Evolutionary conservation across 2,888 invertebrate genomes (phyloP).

Genomic region (Coelogynopora nodosa): DNA sequence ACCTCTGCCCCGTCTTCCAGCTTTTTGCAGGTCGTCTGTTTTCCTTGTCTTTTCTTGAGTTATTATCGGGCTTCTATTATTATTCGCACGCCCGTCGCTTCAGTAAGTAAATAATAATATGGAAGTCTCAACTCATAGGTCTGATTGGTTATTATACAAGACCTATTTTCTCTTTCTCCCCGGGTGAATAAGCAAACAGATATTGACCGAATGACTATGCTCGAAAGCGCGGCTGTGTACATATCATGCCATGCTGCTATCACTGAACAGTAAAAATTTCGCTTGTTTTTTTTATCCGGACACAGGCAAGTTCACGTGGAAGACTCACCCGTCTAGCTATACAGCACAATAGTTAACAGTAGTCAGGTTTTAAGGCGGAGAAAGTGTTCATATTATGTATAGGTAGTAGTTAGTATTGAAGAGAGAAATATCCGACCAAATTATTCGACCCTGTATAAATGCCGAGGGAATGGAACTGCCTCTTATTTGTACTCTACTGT

Average conservation of each 20-base stretch:
- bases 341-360: background rate
- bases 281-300: background rate
- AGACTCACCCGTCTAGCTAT: too few species aligned
- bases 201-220: conserved; percentile 23
- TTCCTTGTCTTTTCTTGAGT: background rate
- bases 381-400: background rate
- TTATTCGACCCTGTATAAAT: conserved; percentile 1
- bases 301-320: conserved; percentile 13
- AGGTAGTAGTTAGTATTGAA: conserved; percentile 1
- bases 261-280: conserved; percentile 5
- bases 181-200: conserved; percentile 23
- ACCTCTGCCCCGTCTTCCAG: background rate
- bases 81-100: background rate
- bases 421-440: conserved; percentile 23
- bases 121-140: background rate
- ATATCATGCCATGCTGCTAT: conserved; percentile 2
- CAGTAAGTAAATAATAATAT: background rate
- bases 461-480: conserved; percentile 28
- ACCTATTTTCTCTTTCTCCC: background rate
- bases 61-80: background rate
- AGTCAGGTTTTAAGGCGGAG: conserved; percentile 15
- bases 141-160: background rate
- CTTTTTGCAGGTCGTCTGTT: background rate
- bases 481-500: conserved; percentile 31
- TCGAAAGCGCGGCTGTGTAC: background rate